These are phyloP conservation scores for Dufourea novaeangliae DNA, from an alignment of 1,140 invertebrate genomes.

Conservation along the genomic window DNA sequence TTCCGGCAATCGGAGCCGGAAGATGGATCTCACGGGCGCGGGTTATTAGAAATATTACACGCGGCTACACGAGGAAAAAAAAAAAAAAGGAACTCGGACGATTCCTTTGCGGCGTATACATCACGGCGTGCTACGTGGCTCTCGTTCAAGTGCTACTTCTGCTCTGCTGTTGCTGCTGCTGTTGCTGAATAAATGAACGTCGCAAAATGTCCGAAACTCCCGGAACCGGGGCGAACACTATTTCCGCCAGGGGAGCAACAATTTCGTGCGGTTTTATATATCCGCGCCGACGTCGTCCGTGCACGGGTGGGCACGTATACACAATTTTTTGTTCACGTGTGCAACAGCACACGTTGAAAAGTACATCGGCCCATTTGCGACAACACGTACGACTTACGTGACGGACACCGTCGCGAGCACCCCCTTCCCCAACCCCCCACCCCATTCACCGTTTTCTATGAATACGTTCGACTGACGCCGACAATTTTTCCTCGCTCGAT, in stretches of 20 bases:
- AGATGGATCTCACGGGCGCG: not conserved
- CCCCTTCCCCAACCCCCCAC: constrained; percentile 10
- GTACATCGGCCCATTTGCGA: constrained; percentile 11
- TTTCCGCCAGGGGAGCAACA: constrained; percentile 64
- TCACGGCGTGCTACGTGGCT: constrained; percentile 49
- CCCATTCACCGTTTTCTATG: constrained; percentile 1
- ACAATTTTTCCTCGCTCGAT: not conserved
- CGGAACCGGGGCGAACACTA: constrained; percentile 52
- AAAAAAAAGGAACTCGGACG: constrained; percentile 10
- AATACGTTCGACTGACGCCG: constrained; percentile 3
- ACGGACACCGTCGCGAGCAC: not conserved
- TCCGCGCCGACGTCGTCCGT: not conserved
- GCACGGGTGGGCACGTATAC: not conserved
- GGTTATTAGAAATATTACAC: constrained; percentile 21
- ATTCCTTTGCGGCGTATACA: constrained; percentile 45
- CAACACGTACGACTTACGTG: constrained; percentile 48
- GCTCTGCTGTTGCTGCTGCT: no score
- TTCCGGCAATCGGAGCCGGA: not conserved
- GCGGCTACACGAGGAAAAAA: not conserved
- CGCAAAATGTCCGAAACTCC: constrained; percentile 62
- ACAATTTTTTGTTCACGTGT: constrained; percentile 44
- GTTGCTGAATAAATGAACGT: constrained; percentile 64
- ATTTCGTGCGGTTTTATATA: constrained; percentile 67
- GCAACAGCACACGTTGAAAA: constrained; percentile 40
- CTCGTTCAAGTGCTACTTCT: constrained; percentile 54